phyloP scores from a whole-genome alignment of 2,888 invertebrate species.

The Parnassius apollo region DNA sequence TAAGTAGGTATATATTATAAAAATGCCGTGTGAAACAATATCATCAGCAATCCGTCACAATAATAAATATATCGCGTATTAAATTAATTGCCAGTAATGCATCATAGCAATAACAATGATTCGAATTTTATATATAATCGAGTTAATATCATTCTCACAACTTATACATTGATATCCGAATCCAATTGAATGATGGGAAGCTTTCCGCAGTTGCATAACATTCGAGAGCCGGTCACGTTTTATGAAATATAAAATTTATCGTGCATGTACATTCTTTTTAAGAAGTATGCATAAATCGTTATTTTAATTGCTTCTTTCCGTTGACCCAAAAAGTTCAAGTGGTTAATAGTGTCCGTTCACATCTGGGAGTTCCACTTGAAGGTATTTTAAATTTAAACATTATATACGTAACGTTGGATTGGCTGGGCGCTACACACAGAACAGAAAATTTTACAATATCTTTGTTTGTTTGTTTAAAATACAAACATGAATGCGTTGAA shows the following conservation, averaged over 20 bases:
- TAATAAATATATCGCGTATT: no score
- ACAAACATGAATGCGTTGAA: no score
- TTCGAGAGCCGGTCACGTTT: slow-evolving; percentile 4
- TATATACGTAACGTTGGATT: background rate
- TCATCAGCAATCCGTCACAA: no score
- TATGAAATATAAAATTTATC: slow-evolving; percentile 9
- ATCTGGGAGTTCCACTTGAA: slow-evolving; percentile 10
- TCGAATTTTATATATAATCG: no score
- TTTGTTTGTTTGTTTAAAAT: no score
- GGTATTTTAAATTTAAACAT: slow-evolving; percentile 8
- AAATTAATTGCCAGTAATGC: no score
- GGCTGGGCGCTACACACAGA: no score
- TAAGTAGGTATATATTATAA: background rate
- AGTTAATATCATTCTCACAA: slow-evolving; percentile 1
- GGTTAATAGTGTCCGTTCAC: slow-evolving; percentile 4
- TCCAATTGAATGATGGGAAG: slow-evolving; percentile 7
- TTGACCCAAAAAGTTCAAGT: slow-evolving; percentile 11
- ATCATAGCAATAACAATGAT: no score
- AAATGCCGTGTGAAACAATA: background rate
- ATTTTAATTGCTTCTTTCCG: slow-evolving; percentile 19
- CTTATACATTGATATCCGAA: background rate
- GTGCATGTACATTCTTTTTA: slow-evolving; percentile 14
- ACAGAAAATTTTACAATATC: no score
- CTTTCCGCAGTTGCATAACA: background rate
- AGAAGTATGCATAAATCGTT: slow-evolving; percentile 2